Evolutionary conservation across 1,140 invertebrate genomes (phyloP).

Genomic region (Bombus breviceps): DNA sequence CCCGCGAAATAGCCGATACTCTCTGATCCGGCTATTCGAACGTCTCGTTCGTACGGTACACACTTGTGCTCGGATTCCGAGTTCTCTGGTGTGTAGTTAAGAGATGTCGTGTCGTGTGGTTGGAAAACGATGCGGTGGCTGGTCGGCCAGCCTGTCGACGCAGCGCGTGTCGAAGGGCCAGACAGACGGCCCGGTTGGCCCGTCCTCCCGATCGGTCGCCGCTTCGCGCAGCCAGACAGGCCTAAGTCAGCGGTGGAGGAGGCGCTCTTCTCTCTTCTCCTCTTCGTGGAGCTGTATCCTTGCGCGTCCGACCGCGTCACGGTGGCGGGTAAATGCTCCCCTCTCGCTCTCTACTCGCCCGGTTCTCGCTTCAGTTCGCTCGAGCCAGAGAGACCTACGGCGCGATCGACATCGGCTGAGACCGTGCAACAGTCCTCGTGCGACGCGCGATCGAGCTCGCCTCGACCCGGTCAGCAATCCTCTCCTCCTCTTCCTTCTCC

Average conservation of each 20-base stretch:
- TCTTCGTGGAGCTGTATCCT: conserved; percentile 62
- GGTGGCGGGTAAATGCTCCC: conserved; percentile 31
- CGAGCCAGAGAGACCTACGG: conserved; percentile 44
- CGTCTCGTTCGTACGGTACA: background rate
- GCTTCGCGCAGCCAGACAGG: conserved; percentile 57
- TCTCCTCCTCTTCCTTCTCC: conserved; percentile 44
- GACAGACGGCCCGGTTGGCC: conserved; percentile 65
- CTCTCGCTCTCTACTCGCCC: conserved; percentile 23
- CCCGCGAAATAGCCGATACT: conserved; percentile 2
- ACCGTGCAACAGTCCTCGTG: conserved; percentile 72
- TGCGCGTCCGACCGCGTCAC: conserved; percentile 53
- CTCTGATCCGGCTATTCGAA: background rate
- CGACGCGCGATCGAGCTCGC: conserved; percentile 69
- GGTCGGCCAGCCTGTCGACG: conserved; percentile 61
- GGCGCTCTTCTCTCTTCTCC: conserved; percentile 52
- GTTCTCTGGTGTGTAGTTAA: background rate
- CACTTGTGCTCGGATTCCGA: conserved; percentile 1
- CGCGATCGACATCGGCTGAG: conserved; percentile 59
- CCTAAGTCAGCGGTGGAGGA: conserved; percentile 57
- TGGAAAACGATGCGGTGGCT: conserved; percentile 49
- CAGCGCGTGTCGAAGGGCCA: conserved; percentile 66
- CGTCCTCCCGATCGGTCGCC: conserved; percentile 62
- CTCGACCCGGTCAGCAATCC: conserved; percentile 55
- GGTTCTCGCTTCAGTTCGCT: conserved; percentile 33
- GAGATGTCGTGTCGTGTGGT: background rate